Evolutionary conservation across 2,797 vertebrate species (phyloP).

Genomic region (Epinephelus awoara): DNA sequence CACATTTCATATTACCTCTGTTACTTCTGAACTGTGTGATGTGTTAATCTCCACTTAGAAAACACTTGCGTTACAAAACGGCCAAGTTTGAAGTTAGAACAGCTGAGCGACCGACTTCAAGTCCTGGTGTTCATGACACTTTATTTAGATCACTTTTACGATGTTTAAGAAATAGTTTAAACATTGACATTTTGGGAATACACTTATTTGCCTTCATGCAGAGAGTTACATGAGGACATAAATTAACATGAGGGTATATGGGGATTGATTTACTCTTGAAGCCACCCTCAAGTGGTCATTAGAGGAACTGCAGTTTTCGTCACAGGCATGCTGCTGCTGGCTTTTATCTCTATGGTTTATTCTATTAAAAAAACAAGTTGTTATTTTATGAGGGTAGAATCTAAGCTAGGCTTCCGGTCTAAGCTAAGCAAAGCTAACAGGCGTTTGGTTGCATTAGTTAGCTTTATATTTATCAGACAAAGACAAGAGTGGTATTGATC

Average conservation of each 20-base stretch:
- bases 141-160: neutral
- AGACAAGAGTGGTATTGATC: neutral
- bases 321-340: no score
- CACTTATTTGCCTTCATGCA: neutral
- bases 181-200: neutral
- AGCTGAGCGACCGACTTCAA: neutral
- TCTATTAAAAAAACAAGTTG: no score
- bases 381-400: no score
- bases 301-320: no score
- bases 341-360: no score
- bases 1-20: neutral
- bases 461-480: neutral
- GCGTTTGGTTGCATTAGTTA: neutral
- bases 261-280: no score
- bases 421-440: neutral
- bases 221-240: neutral
- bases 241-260: neutral
- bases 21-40: neutral
- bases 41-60: neutral
- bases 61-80: neutral
- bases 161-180: neutral
- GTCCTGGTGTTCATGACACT: neutral
- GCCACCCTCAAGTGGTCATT: no score
- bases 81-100: neutral
- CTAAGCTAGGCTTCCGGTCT: neutral